A percentile compares a stretch with the other conserved stretches of the same genome.
These are phyloP conservation scores for Crematogaster levior DNA, from an alignment of 2,888 invertebrate genomes.

Conservation along the genomic window DNA sequence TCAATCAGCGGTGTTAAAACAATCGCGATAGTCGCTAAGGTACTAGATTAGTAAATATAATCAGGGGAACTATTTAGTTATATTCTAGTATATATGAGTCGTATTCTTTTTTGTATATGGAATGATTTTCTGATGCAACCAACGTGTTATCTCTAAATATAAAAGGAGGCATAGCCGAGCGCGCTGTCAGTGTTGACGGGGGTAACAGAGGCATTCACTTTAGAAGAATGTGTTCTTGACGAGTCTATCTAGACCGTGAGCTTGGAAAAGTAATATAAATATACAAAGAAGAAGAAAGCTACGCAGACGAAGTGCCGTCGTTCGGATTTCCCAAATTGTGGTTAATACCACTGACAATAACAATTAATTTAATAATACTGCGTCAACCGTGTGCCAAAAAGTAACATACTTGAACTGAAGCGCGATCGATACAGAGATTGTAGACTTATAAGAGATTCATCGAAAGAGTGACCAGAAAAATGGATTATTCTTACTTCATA, in stretches of 20 bases:
- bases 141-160: constrained; percentile 80
- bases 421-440: neutral
- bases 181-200: constrained; percentile 74
- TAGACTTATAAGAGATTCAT: neutral
- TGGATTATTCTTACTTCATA: constrained; percentile 86
- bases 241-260: neutral
- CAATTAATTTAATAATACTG: neutral
- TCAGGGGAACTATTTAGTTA: constrained; percentile 4
- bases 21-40: neutral
- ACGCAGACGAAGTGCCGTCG: neutral
- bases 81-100: constrained; percentile 9
- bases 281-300: neutral
- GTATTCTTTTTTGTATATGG: constrained; percentile 55
- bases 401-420: neutral
- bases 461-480: constrained; percentile 63
- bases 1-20: neutral
- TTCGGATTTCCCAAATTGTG: neutral
- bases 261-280: too few species aligned
- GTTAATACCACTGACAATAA: neutral
- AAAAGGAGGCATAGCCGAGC: constrained; percentile 77
- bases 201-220: constrained; percentile 52
- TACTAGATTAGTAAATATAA: neutral
- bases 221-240: constrained; percentile 38
- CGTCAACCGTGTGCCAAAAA: neutral
- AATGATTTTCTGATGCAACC: constrained; percentile 81